Base-by-base conservation (phyloP, 2,888 invertebrate species). In the Coecobrya sp. region DNA sequence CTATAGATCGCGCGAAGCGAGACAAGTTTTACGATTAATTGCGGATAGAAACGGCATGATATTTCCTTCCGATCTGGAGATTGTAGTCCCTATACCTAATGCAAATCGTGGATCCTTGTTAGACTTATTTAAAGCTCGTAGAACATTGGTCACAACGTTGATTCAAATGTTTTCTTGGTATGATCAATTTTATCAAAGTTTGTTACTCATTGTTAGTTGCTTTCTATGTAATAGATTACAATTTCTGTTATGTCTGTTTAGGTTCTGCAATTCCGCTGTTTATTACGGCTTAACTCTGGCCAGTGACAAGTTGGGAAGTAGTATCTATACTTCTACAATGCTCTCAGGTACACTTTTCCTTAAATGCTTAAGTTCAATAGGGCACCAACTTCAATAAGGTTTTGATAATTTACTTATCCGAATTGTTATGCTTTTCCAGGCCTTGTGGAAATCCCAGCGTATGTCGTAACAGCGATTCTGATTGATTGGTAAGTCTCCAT, bases 261-360 rank as follows among this genome's bases (percentile, higher is more conserved):
- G 95, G 95, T 95, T 95, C 79, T 94, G 94, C 27, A 95, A 95
- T 89, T 94, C 95, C 86, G 92, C 94, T 10, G 95, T 95, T 2
- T 95, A 95, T 90, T 95, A 95, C 89, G 95, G 95, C 0, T 89
- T 95, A 27, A 95, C 95, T 0, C 91, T 95, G 68, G 95, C 95
- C 0, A 94, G 95, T n/a, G 95, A 95, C 36, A 86, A 92, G 42
- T 82, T 95, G 36, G 95, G 95, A 30, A 93, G 91, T 25, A 95
- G 94, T 92, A 94, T 95, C 7, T 95, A 95, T 89, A 49, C 94
- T n/a, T 94, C 95, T 25, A 95, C 95, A 49, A 93, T 95, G 52
- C 92, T 95, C 2, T 95, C 94, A 79, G 95, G 95, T 19, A 89
- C n/a, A n/a, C n/a, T n/a, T n/a, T n/a, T n/a, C n/a, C 19, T 19